Evolutionary conservation across 2,797 vertebrate species (phyloP), one percentile per base, ranked within the genome.

Genomic region (Mormyrops boulengeri): DNA sequence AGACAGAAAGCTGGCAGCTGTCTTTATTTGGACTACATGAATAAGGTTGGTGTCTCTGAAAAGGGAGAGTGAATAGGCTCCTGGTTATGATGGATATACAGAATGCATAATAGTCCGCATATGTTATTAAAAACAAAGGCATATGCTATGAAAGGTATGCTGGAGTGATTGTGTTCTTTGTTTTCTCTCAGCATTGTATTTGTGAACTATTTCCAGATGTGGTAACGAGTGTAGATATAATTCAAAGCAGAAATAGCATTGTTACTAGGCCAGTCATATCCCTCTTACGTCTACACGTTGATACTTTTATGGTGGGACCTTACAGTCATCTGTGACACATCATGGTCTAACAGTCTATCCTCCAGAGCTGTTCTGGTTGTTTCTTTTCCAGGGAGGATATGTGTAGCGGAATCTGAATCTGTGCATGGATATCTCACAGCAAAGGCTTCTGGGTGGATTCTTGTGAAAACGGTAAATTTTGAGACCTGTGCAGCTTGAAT

Each of bases 191-290:
- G 44, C 55, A 62, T 82, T 89, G 69, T 89, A 53, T 38, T 82
- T 52, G 88, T 55, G 22, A 89, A 55, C 44, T 44, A 53, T 57
- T 88, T 62, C 87, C 57, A 66, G 55, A 88, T 88, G 87, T 22
- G 38, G 87, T 26, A 66, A 88, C 66, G 38, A 66, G 38, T 47
- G n/a, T 19, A 38, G 30, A 47, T 22, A 88, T 44, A 17, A 62
- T 62, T 87, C 38, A 66, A 88, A 47, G 44, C 55, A 38, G 52
- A 44, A 57, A 55, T n/a, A 34, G 12, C 30, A 66, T 22, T 66
- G 38, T 62, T 66, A 44, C 30, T 62, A 34, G 57, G 73, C 60
- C 3, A 2, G 41, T 38, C 85, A 87, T 52, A 52, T 85, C 8
- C 50, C 50, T 50, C 7, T 53, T 52, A 50, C 11, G 0, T 52